Evolutionary conservation across 2,113 vertebrate genomes (phyloP).

Genomic region (Ptilonorhynchus violaceus): DNA sequence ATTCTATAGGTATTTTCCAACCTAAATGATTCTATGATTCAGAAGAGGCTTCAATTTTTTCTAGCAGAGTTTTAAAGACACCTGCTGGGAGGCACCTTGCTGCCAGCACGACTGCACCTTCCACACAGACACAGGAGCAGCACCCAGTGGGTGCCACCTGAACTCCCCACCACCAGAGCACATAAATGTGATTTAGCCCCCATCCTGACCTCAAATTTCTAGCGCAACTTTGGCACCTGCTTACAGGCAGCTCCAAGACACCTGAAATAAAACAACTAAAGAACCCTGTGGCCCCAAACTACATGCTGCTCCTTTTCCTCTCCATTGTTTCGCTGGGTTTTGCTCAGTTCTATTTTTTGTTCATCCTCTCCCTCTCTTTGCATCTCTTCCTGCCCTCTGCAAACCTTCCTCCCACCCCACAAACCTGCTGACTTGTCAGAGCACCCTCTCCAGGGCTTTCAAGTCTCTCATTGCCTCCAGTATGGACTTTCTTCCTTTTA

Average conservation of each 20-base stretch:
- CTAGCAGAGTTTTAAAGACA: background rate
- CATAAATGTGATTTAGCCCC: background rate
- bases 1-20: background rate
- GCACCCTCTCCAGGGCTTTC: background rate
- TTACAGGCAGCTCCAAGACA: background rate
- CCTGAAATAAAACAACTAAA: background rate
- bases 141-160: background rate
- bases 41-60: background rate
- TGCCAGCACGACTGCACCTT: background rate
- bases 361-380: background rate
- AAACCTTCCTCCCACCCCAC: background rate
- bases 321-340: background rate
- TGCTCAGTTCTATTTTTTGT: background rate
- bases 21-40: background rate
- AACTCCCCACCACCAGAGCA: background rate
- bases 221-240: background rate
- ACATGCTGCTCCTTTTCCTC: fast-evolving
- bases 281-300: background rate
- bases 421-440: background rate
- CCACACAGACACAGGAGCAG: background rate
- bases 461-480: background rate
- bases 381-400: background rate
- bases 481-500: background rate
- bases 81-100: background rate
- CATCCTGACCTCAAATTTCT: background rate